Percentiles rank a stretch among this genome's conserved stretches.
phyloP scores from a whole-genome alignment of 23 tunicate genomes.

The Oikopleura vanhoeffeni region DNA sequence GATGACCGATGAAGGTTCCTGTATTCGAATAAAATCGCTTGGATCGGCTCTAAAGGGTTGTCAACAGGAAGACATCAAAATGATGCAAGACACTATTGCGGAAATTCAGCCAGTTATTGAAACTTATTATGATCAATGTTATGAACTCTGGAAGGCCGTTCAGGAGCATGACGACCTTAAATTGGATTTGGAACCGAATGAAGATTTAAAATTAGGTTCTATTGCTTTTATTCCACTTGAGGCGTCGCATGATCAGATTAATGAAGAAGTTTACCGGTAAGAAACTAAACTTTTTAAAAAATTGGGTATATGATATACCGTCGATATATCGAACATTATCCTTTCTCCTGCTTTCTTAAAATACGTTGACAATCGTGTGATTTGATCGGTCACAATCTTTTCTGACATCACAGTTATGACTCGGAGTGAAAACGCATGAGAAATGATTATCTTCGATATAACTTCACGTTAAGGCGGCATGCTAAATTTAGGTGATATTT shows the following conservation, averaged over 20 bases:
- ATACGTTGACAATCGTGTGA: no score
- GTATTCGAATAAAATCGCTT: neutral
- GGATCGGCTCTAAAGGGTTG: neutral
- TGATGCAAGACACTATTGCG: neutral
- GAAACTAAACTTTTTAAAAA: neutral
- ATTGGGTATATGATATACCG: no score
- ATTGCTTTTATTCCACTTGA: neutral
- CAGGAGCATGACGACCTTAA: neutral
- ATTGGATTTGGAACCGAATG: neutral
- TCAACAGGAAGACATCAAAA: neutral
- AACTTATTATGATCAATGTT: neutral
- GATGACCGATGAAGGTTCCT: constrained; percentile 3
- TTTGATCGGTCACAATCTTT: no score
- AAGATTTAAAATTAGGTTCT: neutral
- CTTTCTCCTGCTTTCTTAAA: no score
- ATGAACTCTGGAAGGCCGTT: neutral
- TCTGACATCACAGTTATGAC: no score
- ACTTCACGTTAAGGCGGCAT: no score
- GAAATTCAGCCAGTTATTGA: neutral
- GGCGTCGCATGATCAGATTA: neutral
- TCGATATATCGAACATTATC: no score
- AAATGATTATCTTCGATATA: no score
- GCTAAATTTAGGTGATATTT: no score
- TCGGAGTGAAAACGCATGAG: no score
- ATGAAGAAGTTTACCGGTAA: constrained; percentile 3